Percentiles rank a stretch among this genome's conserved stretches.
Conservation (phyloP, 2,797 vertebrate genomes). For the Mormyrus hasselquistii region DNA sequence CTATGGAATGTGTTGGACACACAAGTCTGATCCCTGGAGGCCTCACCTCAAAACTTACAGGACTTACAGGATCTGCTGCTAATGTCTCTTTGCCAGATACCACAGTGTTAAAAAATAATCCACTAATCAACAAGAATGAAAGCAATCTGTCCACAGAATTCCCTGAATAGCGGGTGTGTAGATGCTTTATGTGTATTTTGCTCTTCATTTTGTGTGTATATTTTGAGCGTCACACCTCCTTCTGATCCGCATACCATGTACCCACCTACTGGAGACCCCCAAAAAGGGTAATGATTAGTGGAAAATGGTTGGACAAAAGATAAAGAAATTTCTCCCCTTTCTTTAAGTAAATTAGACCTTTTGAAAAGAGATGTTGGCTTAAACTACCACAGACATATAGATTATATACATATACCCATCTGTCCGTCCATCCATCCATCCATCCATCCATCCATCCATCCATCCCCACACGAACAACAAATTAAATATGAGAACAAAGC, state of each 20-base stretch:
- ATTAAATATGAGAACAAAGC: neutral
- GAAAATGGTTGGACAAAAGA: neutral
- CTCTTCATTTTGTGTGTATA: neutral
- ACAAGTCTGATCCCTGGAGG: neutral
- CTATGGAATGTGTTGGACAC: neutral
- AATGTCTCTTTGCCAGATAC: neutral
- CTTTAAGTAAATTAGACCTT: neutral
- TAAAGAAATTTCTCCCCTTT: neutral
- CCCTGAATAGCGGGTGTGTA: neutral
- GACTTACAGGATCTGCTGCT: neutral
- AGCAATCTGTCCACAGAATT: neutral
- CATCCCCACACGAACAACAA: neutral
- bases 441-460: neutral
- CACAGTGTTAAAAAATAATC: neutral
- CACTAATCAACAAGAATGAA: neutral
- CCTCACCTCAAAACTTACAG: neutral
- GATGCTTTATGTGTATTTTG: neutral
- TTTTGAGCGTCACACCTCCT: neutral
- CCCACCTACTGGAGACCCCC: neutral
- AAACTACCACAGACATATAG: neutral
- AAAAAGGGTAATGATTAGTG: neutral
- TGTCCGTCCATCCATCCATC: neutral
- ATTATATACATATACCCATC: neutral
- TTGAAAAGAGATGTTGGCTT: neutral
- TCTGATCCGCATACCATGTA: neutral